A percentile compares a stretch with the other conserved stretches of the same genome.
Conservation (phyloP, 2,113 vertebrate species). For the Collichthys lucidus region DNA sequence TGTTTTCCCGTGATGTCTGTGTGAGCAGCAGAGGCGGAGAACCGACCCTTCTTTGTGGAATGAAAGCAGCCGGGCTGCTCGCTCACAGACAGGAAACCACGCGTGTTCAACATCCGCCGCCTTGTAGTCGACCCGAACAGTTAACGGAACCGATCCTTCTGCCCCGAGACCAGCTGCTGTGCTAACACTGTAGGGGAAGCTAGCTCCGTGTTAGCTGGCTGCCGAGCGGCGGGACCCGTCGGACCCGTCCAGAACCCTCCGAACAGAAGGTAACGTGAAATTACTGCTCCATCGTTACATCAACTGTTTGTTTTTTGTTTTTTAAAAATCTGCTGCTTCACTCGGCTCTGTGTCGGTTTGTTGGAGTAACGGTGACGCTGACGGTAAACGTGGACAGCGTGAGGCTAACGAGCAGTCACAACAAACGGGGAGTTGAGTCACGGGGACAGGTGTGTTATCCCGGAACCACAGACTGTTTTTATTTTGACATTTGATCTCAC, state of each 20-base stretch:
- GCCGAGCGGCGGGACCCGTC: conserved; percentile 12
- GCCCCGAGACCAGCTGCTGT: not conserved
- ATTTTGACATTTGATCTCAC: too few species aligned
- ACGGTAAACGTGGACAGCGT: not conserved
- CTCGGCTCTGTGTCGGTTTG: not conserved
- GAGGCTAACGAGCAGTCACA: conserved; percentile 2
- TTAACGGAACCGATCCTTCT: not conserved
- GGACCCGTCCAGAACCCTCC: not conserved
- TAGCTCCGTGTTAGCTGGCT: conserved; percentile 41
- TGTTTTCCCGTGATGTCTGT: conserved; percentile 60
- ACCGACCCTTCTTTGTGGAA: not conserved
- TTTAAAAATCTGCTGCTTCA: not conserved
- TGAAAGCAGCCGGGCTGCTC: not conserved
- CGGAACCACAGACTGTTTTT: too few species aligned
- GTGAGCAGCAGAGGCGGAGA: conserved; percentile 34
- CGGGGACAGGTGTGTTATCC: not conserved
- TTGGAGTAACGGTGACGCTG: not conserved
- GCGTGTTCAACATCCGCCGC: not conserved
- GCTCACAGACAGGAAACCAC: not conserved
- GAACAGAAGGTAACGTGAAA: conserved; percentile 42
- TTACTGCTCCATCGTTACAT: too few species aligned
- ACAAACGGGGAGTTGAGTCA: conserved; percentile 3
- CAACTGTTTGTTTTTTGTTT: not conserved
- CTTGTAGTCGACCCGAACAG: not conserved
- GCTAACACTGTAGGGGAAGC: too few species aligned